phyloP scores from a whole-genome alignment of 2,797 vertebrate genomes.

The Aratinga solstitialis region DNA sequence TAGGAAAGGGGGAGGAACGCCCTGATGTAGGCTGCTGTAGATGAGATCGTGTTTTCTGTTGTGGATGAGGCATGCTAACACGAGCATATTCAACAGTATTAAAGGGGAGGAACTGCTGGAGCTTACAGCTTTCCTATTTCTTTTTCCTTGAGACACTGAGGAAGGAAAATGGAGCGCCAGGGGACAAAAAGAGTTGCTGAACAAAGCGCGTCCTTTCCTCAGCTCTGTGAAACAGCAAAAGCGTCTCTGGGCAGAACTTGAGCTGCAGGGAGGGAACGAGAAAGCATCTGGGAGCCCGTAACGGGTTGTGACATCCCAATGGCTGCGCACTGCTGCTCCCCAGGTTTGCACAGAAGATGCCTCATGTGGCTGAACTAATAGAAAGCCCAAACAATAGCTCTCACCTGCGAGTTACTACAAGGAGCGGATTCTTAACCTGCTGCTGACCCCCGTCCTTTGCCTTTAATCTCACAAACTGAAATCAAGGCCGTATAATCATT shows the following conservation, averaged over 20 bases:
- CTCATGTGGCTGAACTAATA: neutral
- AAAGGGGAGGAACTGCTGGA: neutral
- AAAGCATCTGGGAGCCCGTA: neutral
- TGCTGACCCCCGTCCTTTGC: neutral
- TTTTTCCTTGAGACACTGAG: neutral
- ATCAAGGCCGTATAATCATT: neutral
- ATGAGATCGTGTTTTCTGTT: neutral
- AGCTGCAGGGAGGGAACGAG: neutral
- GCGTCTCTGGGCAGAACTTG: neutral
- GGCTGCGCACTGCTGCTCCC: neutral
- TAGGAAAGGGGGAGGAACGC: neutral
- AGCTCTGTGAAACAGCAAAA: neutral
- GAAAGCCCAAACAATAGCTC: neutral
- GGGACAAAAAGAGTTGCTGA: neutral
- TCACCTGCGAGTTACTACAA: neutral
- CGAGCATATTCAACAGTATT: neutral
- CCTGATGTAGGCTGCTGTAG: neutral
- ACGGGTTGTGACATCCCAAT: neutral
- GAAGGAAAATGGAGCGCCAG: neutral
- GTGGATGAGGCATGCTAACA: neutral
- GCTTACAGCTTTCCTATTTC: neutral
- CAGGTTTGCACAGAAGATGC: neutral
- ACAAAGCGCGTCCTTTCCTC: neutral
- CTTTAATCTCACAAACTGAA: neutral
- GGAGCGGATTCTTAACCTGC: constrained; percentile 18